Base-by-base conservation (phyloP, 2,797 vertebrate species). In the Gambusia yucatana region DNA sequence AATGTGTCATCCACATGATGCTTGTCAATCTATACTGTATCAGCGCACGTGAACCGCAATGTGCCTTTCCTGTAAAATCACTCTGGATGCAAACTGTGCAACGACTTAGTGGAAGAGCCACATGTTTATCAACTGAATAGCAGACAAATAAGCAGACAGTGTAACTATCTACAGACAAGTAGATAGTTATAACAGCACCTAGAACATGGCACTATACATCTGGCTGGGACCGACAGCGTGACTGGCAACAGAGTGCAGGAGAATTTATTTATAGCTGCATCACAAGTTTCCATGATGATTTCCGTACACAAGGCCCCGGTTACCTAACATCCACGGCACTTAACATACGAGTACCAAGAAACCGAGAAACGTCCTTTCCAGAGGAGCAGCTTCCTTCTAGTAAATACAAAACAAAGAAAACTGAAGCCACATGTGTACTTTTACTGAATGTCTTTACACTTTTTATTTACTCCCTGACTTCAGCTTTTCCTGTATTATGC, bases 251-350 rank as follows among this genome's bases (percentile, higher is more conserved):
- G 84, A 70, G 81, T 81, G 81, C 63, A 77, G 79, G 86, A 69
- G 71, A 57, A 82, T 90, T 77, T 95, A 95, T 94, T 94, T 88
- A 91, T 95, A 94, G 91, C 82, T 86, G 30, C 90, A 90, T 91
- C 91, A 87, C 90, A 83, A 89, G 79, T 93, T 92, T 90, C 90
- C 91, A 83, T 90, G 87, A 88, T 83, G 91, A 88, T 94, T 94
- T 95, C 91, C 91, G 77, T 74, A 76, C 16, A 46, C 78, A 57
- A 39, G 71, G 87, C 91, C 91, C 93, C 78, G 59, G 78, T 83
- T 88, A 87, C 89, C 88, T 83, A 48, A 91, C 87, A 89, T 67
- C 86, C 39, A 11, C 63, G 28, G 78, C 2, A 73, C 89, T 90
- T 88, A 74, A 74, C 82, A 81, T 82, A 79, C 67, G 30, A 82